Evolutionary conservation across 2,113 vertebrate species (phyloP).

Genomic region (Rhabdomys dilectus): DNA sequence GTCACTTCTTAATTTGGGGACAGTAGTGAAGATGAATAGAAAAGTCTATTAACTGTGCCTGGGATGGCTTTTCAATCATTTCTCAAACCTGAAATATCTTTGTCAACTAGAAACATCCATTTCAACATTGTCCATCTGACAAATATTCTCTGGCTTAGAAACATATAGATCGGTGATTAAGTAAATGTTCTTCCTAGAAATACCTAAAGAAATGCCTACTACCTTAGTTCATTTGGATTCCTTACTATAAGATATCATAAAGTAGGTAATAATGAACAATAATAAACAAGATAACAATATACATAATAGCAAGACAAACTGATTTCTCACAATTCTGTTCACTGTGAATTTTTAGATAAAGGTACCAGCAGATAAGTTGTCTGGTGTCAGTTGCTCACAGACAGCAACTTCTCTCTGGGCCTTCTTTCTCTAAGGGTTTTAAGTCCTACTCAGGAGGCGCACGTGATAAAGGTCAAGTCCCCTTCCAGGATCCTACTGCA

Average conservation of each 20-base stretch:
- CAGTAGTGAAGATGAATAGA: conserved; percentile 26
- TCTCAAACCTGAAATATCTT: conserved; percentile 55
- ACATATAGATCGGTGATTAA: conserved; percentile 50
- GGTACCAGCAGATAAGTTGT: not conserved
- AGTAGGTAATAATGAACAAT: not conserved
- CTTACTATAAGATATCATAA: not conserved
- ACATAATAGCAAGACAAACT: not conserved
- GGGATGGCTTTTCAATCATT: conserved; percentile 26
- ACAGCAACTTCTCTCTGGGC: not conserved
- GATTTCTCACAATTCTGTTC: conserved; percentile 9
- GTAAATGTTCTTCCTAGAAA: conserved; percentile 44
- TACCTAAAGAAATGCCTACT: not conserved
- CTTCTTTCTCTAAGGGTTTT: not conserved
- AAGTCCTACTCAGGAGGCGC: not conserved
- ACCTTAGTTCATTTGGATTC: not conserved
- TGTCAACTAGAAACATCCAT: conserved; percentile 56
- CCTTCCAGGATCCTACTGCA: not conserved
- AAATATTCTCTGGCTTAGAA: conserved; percentile 41
- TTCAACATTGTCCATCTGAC: conserved; percentile 44
- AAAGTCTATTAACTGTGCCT: conserved; percentile 47
- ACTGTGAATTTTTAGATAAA: not conserved
- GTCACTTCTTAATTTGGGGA: conserved; percentile 8
- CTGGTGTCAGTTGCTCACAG: not conserved
- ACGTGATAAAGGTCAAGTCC: not conserved
- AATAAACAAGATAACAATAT: not conserved